Evolutionary conservation across 1,140 invertebrate genomes (phyloP).

Genomic region (Calephelis virginiensis): DNA sequence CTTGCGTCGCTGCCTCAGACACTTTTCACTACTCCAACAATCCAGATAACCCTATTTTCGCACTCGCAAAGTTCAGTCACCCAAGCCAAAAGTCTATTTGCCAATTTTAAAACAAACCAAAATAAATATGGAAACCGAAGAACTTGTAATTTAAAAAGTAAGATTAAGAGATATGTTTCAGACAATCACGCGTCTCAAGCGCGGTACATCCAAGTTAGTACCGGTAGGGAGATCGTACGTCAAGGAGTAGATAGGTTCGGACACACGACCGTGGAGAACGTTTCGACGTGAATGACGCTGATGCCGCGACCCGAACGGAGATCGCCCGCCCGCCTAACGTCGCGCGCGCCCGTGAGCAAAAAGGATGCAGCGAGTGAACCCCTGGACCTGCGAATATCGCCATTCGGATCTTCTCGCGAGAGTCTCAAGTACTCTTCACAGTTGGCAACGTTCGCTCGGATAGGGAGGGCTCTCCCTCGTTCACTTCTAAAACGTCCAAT

Average conservation of each 20-base stretch:
- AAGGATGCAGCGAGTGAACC: constrained; percentile 68
- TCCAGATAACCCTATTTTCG: constrained; percentile 58
- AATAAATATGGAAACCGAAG: constrained; percentile 6
- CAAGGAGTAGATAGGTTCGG: constrained; percentile 70
- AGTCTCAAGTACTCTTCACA: constrained; percentile 70
- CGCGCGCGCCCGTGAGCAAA: constrained; percentile 61
- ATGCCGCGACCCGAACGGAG: constrained; percentile 28
- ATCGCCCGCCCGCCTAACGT: constrained; percentile 68
- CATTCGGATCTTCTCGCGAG: constrained; percentile 65
- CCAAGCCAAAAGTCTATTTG: constrained; percentile 26
- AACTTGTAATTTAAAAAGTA: constrained; percentile 12
- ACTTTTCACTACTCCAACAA: constrained; percentile 57
- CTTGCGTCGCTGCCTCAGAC: constrained; percentile 43
- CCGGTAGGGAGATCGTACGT: constrained; percentile 66
- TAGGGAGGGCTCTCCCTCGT: constrained; percentile 61
- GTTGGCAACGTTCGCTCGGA: constrained; percentile 57
- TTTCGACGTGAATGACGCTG: constrained; percentile 70
- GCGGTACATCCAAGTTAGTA: constrained; percentile 57
- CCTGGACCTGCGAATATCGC: constrained; percentile 66
- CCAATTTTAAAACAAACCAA: constrained; percentile 17
- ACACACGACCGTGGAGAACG: constrained; percentile 67
- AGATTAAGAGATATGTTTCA: constrained; percentile 30
- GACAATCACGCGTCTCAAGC: constrained; percentile 42
- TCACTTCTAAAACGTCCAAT: constrained; percentile 46
- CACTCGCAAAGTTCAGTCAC: constrained; percentile 41